Evolutionary conservation across 2,113 vertebrate species (phyloP).

Genomic region (Gymnorhina tibicen): DNA sequence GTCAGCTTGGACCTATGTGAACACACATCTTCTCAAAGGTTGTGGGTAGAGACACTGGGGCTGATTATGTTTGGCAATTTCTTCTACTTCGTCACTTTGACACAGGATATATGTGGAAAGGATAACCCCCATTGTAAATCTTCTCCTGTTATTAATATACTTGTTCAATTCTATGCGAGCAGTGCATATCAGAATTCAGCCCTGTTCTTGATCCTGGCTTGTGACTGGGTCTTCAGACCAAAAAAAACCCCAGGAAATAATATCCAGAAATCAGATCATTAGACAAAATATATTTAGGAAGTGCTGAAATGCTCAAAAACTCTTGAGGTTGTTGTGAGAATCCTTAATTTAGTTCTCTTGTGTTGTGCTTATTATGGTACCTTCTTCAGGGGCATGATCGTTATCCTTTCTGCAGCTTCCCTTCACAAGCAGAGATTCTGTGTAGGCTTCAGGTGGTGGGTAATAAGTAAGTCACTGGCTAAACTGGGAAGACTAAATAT

Average conservation of each 20-base stretch:
- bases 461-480: neutral
- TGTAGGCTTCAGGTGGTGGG: neutral
- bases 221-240: neutral
- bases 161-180: neutral
- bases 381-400: neutral
- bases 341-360: neutral
- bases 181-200: neutral
- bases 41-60: neutral
- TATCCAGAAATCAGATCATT: neutral
- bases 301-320: neutral
- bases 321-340: neutral
- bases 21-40: neutral
- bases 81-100: neutral
- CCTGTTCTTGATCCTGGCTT: neutral
- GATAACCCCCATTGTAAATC: neutral
- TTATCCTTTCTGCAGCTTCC: neutral
- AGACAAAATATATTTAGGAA: neutral
- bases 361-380: neutral
- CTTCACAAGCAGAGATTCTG: neutral
- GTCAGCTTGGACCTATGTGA: neutral
- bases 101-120: neutral
- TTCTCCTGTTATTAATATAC: neutral
- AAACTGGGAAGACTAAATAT: neutral
- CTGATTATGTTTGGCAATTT: neutral
- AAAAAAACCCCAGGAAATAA: neutral